Evolutionary conservation across 2,797 vertebrate species (phyloP).

Genomic region (Mormyrus proboscirostris): DNA sequence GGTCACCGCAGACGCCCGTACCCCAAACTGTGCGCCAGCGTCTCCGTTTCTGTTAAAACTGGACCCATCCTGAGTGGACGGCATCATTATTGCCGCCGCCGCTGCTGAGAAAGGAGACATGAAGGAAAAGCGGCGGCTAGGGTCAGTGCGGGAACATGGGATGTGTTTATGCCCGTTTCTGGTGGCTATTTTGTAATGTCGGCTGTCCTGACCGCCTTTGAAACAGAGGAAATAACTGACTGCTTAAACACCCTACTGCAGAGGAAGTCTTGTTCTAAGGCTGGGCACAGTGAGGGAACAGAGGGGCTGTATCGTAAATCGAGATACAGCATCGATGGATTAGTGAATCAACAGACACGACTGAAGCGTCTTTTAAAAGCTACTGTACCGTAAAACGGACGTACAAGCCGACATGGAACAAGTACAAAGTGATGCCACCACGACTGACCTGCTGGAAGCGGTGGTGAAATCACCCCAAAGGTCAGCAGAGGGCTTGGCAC

Average conservation of each 20-base stretch:
- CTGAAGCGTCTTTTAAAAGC: background rate
- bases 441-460: constrained; percentile 76
- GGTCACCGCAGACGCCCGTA: background rate
- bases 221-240: background rate
- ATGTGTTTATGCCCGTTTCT: background rate
- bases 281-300: background rate
- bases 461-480: constrained; percentile 91
- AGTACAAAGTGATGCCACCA: background rate
- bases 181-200: background rate
- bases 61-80: constrained; percentile 78
- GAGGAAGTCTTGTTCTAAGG: background rate
- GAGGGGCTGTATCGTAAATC: background rate
- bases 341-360: background rate
- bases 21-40: background rate
- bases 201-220: background rate
- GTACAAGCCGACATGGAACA: background rate
- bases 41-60: constrained; percentile 70
- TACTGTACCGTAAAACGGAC: background rate
- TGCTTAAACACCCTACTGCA: background rate
- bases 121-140: background rate
- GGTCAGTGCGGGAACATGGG: background rate
- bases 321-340: background rate
- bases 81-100: constrained; percentile 61
- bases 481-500: constrained; percentile 56
- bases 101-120: constrained; percentile 17